Base-by-base conservation (phyloP, 1,140 invertebrate genomes). In the Drosophila kurseongensis region DNA sequence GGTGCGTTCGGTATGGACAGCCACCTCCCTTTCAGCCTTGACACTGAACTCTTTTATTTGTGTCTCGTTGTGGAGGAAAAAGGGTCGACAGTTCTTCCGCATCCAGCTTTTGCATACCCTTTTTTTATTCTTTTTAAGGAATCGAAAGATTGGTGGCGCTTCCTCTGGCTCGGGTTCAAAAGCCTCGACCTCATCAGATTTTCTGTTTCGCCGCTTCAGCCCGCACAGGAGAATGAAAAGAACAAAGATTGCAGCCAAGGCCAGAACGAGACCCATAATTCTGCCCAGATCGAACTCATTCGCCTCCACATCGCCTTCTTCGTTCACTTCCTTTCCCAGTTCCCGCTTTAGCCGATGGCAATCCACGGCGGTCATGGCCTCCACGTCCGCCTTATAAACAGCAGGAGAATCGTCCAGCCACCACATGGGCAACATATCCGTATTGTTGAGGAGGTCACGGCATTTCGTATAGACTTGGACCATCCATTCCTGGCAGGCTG, bases 401-500 rank as follows among this genome's bases (percentile, higher is more conserved):
- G 56, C 59, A 7, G 83, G 72, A 0, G 52, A 55, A 0, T 59
- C 16, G 42, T 80, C 68, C 2, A 61, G 45, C 72, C 59, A 77
- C 84, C 62, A 80, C 4, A 48, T 12, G 0, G 62, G 16, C 41
- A 62, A 72, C 0, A 9, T 2, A 29, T 55, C 40, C 4, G 14
- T 35, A 0, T n/a, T 35, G 0, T n/a, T 18, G 14, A 73, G 73
- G 9, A 83, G 51, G 1, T 79, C 47, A 1, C 69, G 42, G 47
- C 83, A 88, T 35, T 18, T 56, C 14, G 23, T 51, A 32, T 45
- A 74, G 0, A 89, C 83, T 1, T 47, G 42, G 5, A 12, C 54
- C 79, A 88, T 89, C 83, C 83, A 88, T 10, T 27, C 32, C 27
- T 84, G 80, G 52, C 83, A 88, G 32, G 77, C 67, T 2, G 55